Evolutionary conservation across 2,888 invertebrate species (phyloP).

Genomic region (Diloba caeruleocephala): DNA sequence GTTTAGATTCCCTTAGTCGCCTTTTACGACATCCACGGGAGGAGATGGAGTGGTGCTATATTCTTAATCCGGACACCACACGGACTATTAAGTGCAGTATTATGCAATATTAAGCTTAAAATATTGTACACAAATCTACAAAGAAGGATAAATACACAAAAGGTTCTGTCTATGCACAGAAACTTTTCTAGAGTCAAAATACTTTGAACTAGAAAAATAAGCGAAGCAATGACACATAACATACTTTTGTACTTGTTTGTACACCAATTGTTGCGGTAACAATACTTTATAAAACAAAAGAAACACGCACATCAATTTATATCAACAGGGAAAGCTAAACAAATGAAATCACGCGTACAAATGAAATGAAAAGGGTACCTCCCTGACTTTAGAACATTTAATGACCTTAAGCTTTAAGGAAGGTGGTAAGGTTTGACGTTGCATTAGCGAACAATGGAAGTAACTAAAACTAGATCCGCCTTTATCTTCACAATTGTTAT

Average conservation of each 20-base stretch:
- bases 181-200: too few relatives aligned
- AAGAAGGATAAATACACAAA: too few relatives aligned
- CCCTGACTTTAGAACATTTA: constrained; percentile 72
- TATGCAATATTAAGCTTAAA: too few relatives aligned
- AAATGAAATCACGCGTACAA: constrained; percentile 59
- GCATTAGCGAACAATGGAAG: constrained; percentile 81
- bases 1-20: too few relatives aligned
- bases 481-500: constrained; percentile 80
- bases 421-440: constrained; percentile 74
- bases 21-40: too few relatives aligned
- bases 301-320: constrained; percentile 59
- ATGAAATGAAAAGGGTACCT: constrained; percentile 67
- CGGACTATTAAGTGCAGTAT: too few relatives aligned
- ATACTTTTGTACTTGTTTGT: constrained; percentile 40
- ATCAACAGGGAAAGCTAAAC: constrained; percentile 57
- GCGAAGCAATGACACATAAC: constrained; percentile 31
- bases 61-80: too few relatives aligned
- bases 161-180: too few relatives aligned
- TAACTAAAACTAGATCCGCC: constrained; percentile 76
- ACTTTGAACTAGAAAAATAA: too few relatives aligned
- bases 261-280: constrained; percentile 49
- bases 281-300: constrained; percentile 65
- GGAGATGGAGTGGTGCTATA: too few relatives aligned
- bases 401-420: constrained; percentile 72
- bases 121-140: too few relatives aligned